Percentiles rank a stretch among this genome's conserved stretches.
These are phyloP conservation scores for Lepeophtheirus nordmannii DNA, from an alignment of 2,888 invertebrate species.

Conservation along the genomic window DNA sequence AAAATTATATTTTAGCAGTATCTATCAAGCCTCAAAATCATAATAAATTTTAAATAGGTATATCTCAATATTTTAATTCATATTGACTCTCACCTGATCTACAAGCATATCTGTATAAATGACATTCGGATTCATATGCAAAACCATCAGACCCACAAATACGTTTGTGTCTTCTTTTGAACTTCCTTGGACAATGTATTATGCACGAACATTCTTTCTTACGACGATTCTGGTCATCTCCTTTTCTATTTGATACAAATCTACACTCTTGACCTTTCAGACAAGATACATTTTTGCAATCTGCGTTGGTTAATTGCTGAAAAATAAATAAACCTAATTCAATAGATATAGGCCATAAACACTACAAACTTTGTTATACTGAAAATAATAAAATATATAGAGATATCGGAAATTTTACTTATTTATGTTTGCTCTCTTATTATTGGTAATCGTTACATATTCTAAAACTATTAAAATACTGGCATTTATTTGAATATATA, in stretches of 20 bases:
- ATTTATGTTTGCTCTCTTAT: too few species aligned
- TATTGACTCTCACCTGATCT: background rate
- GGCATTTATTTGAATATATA: too few species aligned
- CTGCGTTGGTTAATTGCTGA: background rate
- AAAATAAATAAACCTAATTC: background rate
- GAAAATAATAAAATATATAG: too few species aligned
- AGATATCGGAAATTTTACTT: too few species aligned
- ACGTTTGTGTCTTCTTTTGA: background rate
- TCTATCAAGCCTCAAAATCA: too few species aligned
- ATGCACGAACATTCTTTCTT: background rate
- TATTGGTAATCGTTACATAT: too few species aligned
- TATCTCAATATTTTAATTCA: too few species aligned
- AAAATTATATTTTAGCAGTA: too few species aligned
- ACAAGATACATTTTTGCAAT: background rate
- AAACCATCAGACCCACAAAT: constrained; percentile 17
- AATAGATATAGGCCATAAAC: too few species aligned
- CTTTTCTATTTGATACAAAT: background rate
- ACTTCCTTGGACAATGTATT: background rate
- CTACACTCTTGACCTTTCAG: background rate
- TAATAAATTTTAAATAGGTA: too few species aligned
- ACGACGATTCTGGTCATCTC: background rate
- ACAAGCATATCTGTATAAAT: constrained; percentile 12
- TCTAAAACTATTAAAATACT: too few species aligned
- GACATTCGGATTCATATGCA: constrained; percentile 9
- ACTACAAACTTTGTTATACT: too few species aligned